Conservation (phyloP, 2,797 vertebrate genomes). For the Prunella strophiata region DNA sequence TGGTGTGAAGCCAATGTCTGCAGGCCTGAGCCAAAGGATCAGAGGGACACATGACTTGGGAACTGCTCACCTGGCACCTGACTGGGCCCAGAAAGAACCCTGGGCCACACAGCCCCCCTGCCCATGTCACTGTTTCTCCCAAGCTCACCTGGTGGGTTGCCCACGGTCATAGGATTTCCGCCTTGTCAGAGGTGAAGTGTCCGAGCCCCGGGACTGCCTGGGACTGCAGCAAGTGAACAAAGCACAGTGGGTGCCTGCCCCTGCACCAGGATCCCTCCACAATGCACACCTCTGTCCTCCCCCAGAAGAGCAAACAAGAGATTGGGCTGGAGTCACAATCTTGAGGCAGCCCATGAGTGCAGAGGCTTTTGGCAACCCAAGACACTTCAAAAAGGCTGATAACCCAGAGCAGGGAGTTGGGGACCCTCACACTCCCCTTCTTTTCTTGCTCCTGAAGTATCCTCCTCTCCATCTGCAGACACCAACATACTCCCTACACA, state of each 20-base stretch:
- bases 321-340: not conserved
- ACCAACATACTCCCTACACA: not conserved
- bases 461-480: not conserved
- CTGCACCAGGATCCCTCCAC: not conserved
- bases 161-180: slow-evolving; percentile 94
- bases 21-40: slow-evolving; percentile 74
- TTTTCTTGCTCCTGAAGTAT: not conserved
- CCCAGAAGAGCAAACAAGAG: not conserved
- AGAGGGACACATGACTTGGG: slow-evolving; percentile 8
- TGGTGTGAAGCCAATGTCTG: slow-evolving; percentile 90
- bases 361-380: not conserved
- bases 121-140: fast-evolving
- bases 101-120: not conserved
- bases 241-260: not conserved
- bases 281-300: not conserved
- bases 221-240: slow-evolving; percentile 78
- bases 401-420: not conserved
- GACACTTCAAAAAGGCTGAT: not conserved
- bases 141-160: slow-evolving; percentile 85
- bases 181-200: slow-evolving; percentile 90
- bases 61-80: not conserved
- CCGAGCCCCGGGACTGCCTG: slow-evolving; percentile 90
- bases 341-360: fast-evolving
- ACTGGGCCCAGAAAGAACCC: not conserved
- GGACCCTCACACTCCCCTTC: not conserved